Evolutionary conservation across 2,113 vertebrate genomes (phyloP).

Genomic region (Rhipidura dahli): DNA sequence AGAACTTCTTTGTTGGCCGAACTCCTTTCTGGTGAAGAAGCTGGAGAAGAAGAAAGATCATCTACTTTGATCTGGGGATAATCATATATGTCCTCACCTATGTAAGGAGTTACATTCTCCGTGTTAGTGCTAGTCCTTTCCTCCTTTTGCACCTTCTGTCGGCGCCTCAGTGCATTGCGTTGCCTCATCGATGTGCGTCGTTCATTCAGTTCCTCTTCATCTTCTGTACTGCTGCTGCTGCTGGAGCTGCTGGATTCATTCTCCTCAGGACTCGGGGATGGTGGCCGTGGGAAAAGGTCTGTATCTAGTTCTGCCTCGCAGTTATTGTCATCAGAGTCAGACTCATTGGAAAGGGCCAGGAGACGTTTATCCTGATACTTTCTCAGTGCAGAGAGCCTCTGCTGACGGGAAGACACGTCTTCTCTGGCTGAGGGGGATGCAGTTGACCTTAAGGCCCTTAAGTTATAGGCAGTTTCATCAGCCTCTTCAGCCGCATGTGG

Average conservation of each 20-base stretch:
- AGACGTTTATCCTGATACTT: slow-evolving; percentile 86
- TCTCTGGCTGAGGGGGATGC: slow-evolving; percentile 71
- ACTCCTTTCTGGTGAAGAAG: slow-evolving; percentile 77
- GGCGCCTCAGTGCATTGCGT: slow-evolving; percentile 84
- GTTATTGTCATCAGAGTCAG: slow-evolving; percentile 81
- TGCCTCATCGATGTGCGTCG: slow-evolving; percentile 82
- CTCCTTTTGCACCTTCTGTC: slow-evolving; percentile 78
- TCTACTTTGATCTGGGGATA: slow-evolving; percentile 91
- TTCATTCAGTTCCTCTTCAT: slow-evolving; percentile 81
- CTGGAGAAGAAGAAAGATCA: slow-evolving; percentile 86
- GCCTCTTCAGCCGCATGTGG: slow-evolving; percentile 70
- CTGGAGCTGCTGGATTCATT: slow-evolving; percentile 88
- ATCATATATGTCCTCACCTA: slow-evolving; percentile 87
- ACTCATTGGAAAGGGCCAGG: slow-evolving; percentile 86
- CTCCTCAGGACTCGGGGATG: slow-evolving; percentile 89
- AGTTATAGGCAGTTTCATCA: slow-evolving; percentile 72
- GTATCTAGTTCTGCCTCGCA: slow-evolving; percentile 79
- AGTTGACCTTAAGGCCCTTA: slow-evolving; percentile 72
- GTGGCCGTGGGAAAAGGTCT: slow-evolving; percentile 89
- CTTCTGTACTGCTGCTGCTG: slow-evolving; percentile 81
- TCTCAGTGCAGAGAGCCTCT: slow-evolving; percentile 76
- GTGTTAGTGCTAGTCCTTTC: slow-evolving; percentile 73
- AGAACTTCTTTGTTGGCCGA: slow-evolving; percentile 59
- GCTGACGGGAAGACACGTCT: slow-evolving; percentile 72
- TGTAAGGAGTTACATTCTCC: slow-evolving; percentile 71